phyloP scores from a whole-genome alignment of 1,140 invertebrate genomes.

The Drosophila navojoa region DNA sequence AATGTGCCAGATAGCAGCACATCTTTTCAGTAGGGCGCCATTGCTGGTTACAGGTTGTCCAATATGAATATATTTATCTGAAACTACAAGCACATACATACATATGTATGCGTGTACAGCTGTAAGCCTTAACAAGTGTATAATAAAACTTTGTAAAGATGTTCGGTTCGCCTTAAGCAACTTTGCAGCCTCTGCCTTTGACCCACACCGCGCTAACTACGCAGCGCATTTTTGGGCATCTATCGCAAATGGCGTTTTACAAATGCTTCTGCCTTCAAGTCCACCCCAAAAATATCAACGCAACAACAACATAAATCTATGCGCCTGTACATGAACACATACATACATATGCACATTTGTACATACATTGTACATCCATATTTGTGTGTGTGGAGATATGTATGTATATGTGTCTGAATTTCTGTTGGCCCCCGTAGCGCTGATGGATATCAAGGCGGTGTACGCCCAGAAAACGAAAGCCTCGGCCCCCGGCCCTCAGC shows the following conservation, averaged over 20 bases:
- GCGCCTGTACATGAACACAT: constrained; percentile 27
- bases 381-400: no score
- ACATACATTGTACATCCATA: neutral
- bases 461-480: constrained; percentile 41
- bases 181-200: constrained; percentile 8
- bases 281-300: constrained; percentile 60
- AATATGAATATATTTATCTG: neutral
- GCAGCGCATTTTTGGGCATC: constrained; percentile 55
- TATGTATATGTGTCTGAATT: neutral
- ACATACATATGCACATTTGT: no score
- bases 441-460: constrained; percentile 58
- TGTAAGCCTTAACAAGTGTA: neutral
- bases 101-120: no score
- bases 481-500: neutral
- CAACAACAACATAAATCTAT: constrained; percentile 59
- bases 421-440: constrained; percentile 31
- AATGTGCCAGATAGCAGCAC: constrained; percentile 71
- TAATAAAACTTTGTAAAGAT: neutral
- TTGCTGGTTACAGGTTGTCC: constrained; percentile 31
- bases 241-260: constrained; percentile 57
- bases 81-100: neutral
- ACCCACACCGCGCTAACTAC: constrained; percentile 47
- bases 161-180: neutral
- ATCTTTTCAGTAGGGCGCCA: constrained; percentile 73
- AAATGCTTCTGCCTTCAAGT: constrained; percentile 51